Evolutionary conservation across 2,888 invertebrate genomes (phyloP).

Genomic region (Microdon myrmicae): DNA sequence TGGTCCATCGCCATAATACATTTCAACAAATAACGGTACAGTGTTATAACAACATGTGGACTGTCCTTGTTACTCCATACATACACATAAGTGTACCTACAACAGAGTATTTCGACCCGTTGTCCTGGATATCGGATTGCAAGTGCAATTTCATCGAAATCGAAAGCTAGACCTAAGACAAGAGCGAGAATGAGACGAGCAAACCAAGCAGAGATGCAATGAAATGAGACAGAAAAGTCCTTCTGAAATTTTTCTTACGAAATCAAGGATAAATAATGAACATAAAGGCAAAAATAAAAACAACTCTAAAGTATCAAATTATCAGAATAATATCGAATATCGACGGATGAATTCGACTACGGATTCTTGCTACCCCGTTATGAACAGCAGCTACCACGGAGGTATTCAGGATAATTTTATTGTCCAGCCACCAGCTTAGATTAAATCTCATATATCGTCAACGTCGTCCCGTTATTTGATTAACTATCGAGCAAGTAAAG

Average conservation of each 20-base stretch:
- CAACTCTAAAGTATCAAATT: conserved; percentile 61
- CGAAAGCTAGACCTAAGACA: conserved; percentile 22
- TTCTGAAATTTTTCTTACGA: conserved; percentile 35
- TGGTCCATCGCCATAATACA: no score
- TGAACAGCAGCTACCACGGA: conserved; percentile 20
- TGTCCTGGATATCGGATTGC: conserved; percentile 40
- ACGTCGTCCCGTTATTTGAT: conserved; percentile 39
- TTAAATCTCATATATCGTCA: conserved; percentile 31
- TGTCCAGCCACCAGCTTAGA: conserved; percentile 40
- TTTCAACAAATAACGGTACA: no score
- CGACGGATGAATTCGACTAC: conserved; percentile 44
- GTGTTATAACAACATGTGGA: no score
- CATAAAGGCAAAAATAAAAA: conserved; percentile 38
- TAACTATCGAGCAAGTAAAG: conserved; percentile 29
- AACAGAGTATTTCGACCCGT: no score
- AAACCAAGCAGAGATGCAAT: not conserved
- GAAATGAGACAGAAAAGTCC: conserved; percentile 14
- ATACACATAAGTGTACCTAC: no score
- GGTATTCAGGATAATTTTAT: conserved; percentile 45
- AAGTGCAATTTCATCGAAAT: conserved; percentile 49
- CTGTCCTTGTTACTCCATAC: no score
- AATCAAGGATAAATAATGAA: conserved; percentile 51
- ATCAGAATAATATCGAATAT: conserved; percentile 63
- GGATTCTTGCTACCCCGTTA: conserved; percentile 4
- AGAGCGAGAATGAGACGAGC: not conserved